A percentile compares a stretch with the other conserved stretches of the same genome.
Evolutionary conservation across 2,797 vertebrate genomes (phyloP).

Genomic region (Gallinago solitaria): DNA sequence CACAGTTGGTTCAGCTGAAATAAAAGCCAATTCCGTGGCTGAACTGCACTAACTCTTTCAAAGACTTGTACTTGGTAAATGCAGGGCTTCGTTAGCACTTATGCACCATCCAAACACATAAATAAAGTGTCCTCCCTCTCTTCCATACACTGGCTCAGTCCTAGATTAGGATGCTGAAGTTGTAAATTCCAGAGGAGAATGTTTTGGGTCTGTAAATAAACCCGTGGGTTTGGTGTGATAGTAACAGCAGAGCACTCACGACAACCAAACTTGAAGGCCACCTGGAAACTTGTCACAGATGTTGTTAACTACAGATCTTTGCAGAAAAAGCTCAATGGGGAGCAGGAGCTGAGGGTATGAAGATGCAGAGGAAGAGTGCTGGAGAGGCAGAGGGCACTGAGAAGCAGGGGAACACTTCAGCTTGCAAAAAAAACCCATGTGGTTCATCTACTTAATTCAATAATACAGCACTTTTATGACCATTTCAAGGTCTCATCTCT

Average conservation of each 20-base stretch:
- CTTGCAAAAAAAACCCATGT: neutral
- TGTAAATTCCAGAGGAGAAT: neutral
- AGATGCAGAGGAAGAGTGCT: fast-evolving
- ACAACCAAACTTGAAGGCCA: neutral
- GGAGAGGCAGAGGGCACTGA: neutral
- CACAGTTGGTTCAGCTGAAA: neutral
- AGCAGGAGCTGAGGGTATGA: neutral
- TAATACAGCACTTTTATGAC: neutral
- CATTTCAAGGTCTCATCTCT: neutral
- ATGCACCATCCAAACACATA: neutral
- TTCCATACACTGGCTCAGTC: neutral
- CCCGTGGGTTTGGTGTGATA: neutral
- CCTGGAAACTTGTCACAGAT: slow-evolving; percentile 39
- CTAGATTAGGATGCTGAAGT: neutral
- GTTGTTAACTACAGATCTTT: slow-evolving; percentile 20
- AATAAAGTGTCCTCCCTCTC: neutral
- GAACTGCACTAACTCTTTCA: neutral
- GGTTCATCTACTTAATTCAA: neutral
- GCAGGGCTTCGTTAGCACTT: neutral
- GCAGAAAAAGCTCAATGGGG: neutral
- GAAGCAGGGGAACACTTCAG: neutral
- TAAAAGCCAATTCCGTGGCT: neutral
- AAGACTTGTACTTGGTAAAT: neutral
- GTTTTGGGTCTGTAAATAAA: slow-evolving; percentile 13
- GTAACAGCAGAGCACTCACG: neutral